phyloP scores from a whole-genome alignment of 2,797 vertebrate genomes.

The Falco novaeseelandiae region DNA sequence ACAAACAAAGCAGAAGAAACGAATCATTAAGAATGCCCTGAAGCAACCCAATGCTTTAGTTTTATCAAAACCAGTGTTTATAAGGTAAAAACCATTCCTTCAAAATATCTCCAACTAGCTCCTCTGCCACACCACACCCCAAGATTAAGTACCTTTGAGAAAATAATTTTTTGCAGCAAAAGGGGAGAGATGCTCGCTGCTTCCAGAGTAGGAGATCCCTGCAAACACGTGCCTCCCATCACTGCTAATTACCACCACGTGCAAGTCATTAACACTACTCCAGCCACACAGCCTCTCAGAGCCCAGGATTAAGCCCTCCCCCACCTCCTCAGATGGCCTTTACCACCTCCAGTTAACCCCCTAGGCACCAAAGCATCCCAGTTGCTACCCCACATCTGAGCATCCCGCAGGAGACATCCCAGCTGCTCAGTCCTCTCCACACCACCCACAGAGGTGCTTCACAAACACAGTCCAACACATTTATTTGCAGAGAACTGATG shows the following conservation, averaged over 20 bases:
- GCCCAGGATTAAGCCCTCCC: not conserved
- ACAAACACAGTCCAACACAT: not conserved
- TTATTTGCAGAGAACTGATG: not conserved
- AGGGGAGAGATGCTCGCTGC: not conserved
- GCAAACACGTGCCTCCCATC: not conserved
- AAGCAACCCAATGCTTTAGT: not conserved
- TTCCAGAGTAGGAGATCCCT: not conserved
- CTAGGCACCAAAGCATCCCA: not conserved
- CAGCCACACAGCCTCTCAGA: not conserved
- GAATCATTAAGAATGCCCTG: not conserved
- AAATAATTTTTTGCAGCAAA: fast-evolving
- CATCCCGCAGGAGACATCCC: not conserved
- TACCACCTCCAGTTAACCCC: not conserved
- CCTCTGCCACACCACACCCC: not conserved
- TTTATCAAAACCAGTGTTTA: not conserved
- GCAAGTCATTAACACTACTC: not conserved
- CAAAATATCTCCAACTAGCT: not conserved
- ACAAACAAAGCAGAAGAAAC: not conserved
- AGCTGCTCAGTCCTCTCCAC: not conserved
- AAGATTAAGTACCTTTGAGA: not conserved
- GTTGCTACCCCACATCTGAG: not conserved
- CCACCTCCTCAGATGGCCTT: not conserved
- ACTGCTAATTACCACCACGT: too few species aligned
- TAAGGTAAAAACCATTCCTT: not conserved
- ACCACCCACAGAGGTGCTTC: not conserved